phyloP scores from a whole-genome alignment of 2,113 vertebrate species.

The Corythornis madagascariensis region DNA sequence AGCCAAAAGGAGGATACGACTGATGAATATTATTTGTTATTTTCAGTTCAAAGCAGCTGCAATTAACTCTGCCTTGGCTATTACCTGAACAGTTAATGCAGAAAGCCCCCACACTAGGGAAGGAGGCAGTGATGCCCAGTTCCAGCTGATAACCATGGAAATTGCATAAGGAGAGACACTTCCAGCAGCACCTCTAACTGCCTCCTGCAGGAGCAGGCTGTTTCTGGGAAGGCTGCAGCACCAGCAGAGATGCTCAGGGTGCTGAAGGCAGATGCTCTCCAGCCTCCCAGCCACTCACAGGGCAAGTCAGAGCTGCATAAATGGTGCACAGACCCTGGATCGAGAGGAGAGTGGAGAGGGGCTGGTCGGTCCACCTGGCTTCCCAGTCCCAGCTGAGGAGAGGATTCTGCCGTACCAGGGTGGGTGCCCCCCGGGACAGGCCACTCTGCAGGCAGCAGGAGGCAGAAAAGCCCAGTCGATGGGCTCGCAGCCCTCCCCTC shows the following conservation, averaged over 20 bases:
- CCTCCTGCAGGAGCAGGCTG: fast-evolving
- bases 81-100: not conserved
- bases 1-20: not conserved
- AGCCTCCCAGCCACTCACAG: not conserved
- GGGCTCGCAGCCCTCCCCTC: not conserved
- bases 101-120: not conserved
- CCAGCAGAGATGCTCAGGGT: not conserved
- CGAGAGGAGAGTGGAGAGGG: not conserved
- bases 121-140: fast-evolving
- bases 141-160: not conserved
- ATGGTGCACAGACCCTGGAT: not conserved
- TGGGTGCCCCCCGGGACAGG: not conserved
- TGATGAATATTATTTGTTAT: not conserved
- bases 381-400: not conserved
- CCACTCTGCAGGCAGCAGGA: not conserved
- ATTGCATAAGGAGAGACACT: not conserved
- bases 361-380: not conserved
- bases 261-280: not conserved
- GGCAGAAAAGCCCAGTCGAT: not conserved
- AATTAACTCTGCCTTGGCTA: constrained; percentile 4
- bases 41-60: not conserved
- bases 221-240: not conserved
- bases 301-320: not conserved
- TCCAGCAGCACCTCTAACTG: not conserved
- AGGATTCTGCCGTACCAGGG: fast-evolving